Evolutionary conservation across 1,140 invertebrate genomes (phyloP).

Genomic region (Plutomurus gul): DNA sequence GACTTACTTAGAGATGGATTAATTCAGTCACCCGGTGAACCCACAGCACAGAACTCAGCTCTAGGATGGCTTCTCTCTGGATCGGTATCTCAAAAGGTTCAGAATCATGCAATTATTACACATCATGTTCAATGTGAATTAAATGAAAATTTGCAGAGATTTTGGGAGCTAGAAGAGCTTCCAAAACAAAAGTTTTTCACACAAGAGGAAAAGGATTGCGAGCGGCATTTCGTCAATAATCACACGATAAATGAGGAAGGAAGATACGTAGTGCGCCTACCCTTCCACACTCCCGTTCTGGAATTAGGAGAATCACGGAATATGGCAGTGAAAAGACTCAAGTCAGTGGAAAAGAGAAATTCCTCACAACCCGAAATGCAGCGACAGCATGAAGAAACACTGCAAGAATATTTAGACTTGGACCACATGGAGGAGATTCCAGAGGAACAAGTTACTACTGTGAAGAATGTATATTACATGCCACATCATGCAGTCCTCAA

Average conservation of each 20-base stretch:
- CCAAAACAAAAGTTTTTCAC: background rate
- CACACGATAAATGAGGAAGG: slow-evolving; percentile 47
- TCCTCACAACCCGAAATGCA: slow-evolving; percentile 33
- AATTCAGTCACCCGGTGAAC: background rate
- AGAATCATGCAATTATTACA: background rate
- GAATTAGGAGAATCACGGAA: slow-evolving; percentile 42
- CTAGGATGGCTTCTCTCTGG: slow-evolving; percentile 24
- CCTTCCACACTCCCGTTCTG: slow-evolving; percentile 42
- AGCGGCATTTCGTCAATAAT: slow-evolving; percentile 52
- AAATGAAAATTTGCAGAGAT: slow-evolving; percentile 43
- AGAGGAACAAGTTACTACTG: background rate
- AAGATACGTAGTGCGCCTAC: slow-evolving; percentile 51
- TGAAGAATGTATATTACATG: background rate
- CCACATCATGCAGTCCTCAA: slow-evolving; percentile 23
- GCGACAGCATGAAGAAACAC: slow-evolving; percentile 52
- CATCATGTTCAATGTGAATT: background rate
- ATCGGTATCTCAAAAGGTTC: background rate
- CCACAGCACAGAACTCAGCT: background rate
- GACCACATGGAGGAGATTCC: slow-evolving; percentile 53
- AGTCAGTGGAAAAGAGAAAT: slow-evolving; percentile 50
- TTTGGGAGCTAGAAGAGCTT: slow-evolving; percentile 56
- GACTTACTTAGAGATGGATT: background rate
- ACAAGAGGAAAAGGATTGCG: slow-evolving; percentile 47
- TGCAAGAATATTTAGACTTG: slow-evolving; percentile 55
- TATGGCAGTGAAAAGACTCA: slow-evolving; percentile 47